Percentiles rank a stretch among this genome's conserved stretches.
phyloP scores from a whole-genome alignment of 2,797 vertebrate genomes.

The Neolamprologus multifasciatus region DNA sequence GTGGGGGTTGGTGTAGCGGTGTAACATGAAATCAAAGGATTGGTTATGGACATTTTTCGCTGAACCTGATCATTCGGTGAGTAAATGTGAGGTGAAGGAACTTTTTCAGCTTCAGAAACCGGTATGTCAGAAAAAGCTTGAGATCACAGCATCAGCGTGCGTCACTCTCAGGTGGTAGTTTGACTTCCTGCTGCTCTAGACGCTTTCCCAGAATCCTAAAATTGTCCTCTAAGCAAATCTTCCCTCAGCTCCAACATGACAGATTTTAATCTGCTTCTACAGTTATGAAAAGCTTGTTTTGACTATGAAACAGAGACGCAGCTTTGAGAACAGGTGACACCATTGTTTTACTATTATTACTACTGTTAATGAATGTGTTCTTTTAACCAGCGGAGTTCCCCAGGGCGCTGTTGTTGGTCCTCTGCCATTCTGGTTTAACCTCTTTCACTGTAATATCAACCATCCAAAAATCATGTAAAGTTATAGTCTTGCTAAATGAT shows the following conservation, averaged over 20 bases:
- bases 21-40: not conserved
- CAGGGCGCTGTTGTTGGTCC: not conserved
- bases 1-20: not conserved
- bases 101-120: not conserved
- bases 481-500: rapidly evolving
- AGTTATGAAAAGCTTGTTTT: not conserved
- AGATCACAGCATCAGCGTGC: not conserved
- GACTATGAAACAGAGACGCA: not conserved
- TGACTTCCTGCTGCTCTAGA: not conserved
- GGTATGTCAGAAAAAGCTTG: rapidly evolving
- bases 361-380: not conserved
- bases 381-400: not conserved
- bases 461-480: not conserved
- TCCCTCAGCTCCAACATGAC: not conserved
- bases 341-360: not conserved
- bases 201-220: not conserved
- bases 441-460: rapidly evolving
- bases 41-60: not conserved
- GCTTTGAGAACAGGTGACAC: not conserved
- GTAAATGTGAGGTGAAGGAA: not conserved
- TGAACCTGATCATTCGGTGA: not conserved
- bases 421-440: not conserved
- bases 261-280: not conserved
- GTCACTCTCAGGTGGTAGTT: not conserved
- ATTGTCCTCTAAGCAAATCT: not conserved